Base-by-base conservation (phyloP, 2,113 vertebrate genomes). In the Sprattus sprattus region DNA sequence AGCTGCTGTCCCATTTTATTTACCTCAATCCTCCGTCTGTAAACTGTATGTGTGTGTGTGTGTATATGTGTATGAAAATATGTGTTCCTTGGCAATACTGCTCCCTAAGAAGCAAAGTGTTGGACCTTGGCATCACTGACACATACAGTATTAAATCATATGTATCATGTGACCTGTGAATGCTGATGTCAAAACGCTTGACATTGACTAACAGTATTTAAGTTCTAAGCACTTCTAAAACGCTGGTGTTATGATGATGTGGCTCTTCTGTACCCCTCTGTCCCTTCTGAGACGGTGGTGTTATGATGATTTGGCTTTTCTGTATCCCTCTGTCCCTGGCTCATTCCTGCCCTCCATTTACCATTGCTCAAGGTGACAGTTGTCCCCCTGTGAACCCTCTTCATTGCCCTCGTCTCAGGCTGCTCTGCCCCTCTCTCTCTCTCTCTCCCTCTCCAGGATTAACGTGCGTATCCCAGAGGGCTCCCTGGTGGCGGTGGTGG, bases 401-500 rank as follows among this genome's bases (percentile, higher is more conserved):
- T n/a, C 9, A 4, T 39, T 32, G 10, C 32, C 11, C 15, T 11
- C 3, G 22, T 28, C 64, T 67, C 64, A 28, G 6, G n/a, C 22
- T 78, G 10, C 32, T 78, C 28, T 78, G 25, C 11, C 71, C 25
- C 71, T 39, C 71, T 78, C 10, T 78, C 71, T 5, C 6, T 83
- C n/a, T n/a, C n/a, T n/a, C n/a, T n/a, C 11, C 88, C 25, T 85
- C 39, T 88, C 44, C 91, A 99, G 98, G 93, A 93, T 99, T 86
- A 96, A 91, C 83, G 93, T 99, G 89, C 88, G 89, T 15, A 88
- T 99, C 87, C 96, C 96, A 47, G 97, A 98, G 88, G 97, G 97
- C 25, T 94, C 96, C 45, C 89, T 99, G 91, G 95, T 99, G 81
- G 98, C 97, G 1, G 95, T 99, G 91, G 97, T 99, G 85, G 98